Evolutionary conservation across 2,113 vertebrate genomes (phyloP).

Genomic region (Vanacampus margaritifer): DNA sequence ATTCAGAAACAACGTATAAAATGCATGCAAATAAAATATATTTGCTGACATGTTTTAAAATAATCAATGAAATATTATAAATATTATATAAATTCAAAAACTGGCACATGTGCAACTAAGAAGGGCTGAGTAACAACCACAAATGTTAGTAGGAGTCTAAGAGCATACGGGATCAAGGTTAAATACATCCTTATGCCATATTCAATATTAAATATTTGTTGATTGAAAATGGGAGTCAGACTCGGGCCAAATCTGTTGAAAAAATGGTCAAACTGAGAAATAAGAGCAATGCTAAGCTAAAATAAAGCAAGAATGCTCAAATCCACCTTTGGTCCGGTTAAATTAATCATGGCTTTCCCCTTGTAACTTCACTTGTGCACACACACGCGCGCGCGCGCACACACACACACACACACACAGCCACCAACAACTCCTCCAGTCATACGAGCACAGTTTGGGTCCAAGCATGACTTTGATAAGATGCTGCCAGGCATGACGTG

Average conservation of each 20-base stretch:
- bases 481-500: conserved; percentile 31
- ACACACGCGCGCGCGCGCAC: conserved; percentile 23
- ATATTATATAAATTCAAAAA: background rate
- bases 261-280: background rate
- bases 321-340: background rate
- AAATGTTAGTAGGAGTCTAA: background rate
- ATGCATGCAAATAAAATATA: background rate
- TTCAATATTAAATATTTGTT: background rate
- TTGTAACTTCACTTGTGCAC: conserved; percentile 13
- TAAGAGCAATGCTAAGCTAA: background rate
- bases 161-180: background rate
- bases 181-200: background rate
- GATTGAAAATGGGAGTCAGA: background rate
- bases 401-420: conserved; percentile 22
- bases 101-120: background rate
- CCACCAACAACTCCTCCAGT: conserved; percentile 37
- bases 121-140: background rate
- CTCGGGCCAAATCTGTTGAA: background rate
- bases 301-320: background rate
- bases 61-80: background rate
- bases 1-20: background rate
- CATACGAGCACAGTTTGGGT: conserved; percentile 56
- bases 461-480: conserved; percentile 39
- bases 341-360: background rate
- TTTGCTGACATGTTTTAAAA: background rate